A percentile compares a stretch with the other conserved stretches of the same genome.
These are phyloP conservation scores for Herminia tarsipennalis DNA, from an alignment of 2,888 invertebrate genomes.

Conservation along the genomic window DNA sequence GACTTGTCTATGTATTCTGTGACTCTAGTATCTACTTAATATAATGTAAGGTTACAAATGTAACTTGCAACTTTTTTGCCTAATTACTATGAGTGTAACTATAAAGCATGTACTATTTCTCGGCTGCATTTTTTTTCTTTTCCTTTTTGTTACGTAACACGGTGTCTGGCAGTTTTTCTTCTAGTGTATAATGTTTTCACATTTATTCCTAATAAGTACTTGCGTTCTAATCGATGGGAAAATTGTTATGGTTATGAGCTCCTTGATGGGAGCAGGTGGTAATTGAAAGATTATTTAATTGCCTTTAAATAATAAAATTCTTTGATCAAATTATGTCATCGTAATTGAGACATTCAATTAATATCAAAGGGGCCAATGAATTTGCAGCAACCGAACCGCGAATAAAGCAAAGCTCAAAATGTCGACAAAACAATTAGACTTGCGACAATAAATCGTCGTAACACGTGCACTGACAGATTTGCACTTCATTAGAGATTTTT, in stretches of 20 bases:
- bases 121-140: slow-evolving; percentile 9
- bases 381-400: slow-evolving; percentile 37
- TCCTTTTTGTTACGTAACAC: background rate
- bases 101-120: slow-evolving; percentile 21
- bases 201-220: background rate
- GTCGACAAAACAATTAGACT: slow-evolving; percentile 60
- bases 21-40: too few relatives aligned
- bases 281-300: background rate
- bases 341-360: background rate
- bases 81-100: slow-evolving; percentile 22
- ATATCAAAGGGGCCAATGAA: slow-evolving; percentile 11
- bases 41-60: slow-evolving; percentile 27
- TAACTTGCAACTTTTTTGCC: slow-evolving; percentile 25
- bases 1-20: too few relatives aligned
- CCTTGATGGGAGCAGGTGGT: too few relatives aligned
- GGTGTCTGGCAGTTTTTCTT: background rate
- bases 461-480: slow-evolving; percentile 75
- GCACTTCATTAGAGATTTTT: slow-evolving; percentile 74
- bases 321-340: too few relatives aligned
- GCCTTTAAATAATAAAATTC: background rate
- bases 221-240: background rate
- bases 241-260: background rate
- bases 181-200: background rate
- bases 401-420: slow-evolving; percentile 46
- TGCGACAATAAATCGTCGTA: slow-evolving; percentile 67